These are phyloP conservation scores for Eubasilissa regina DNA, from an alignment of 1,140 invertebrate genomes.

Conservation along the genomic window DNA sequence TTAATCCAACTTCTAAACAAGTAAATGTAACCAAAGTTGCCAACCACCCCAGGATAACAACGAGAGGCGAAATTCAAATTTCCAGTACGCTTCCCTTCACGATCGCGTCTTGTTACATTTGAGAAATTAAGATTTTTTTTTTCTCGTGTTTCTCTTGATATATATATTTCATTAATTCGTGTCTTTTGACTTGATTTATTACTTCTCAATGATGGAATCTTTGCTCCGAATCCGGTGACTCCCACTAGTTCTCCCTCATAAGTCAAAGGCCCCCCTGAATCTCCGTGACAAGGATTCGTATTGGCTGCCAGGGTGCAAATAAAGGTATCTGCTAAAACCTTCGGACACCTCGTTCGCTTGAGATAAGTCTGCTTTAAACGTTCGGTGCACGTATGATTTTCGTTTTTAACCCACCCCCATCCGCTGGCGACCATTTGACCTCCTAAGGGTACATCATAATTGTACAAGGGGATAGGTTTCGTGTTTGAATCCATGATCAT, in stretches of 20 bases:
- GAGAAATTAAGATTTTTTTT: too few species aligned
- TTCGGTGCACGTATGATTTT: not conserved
- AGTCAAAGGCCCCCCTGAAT: slow-evolving; percentile 18
- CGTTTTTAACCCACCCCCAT: not conserved
- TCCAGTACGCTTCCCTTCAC: not conserved
- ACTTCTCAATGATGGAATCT: not conserved
- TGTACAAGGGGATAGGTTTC: slow-evolving; percentile 6
- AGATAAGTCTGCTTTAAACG: slow-evolving; percentile 1
- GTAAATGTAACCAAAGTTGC: slow-evolving; percentile 9
- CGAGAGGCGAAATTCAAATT: not conserved
- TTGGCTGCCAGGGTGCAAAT: slow-evolving; percentile 11
- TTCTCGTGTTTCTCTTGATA: too few species aligned
- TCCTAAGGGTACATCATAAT: not conserved
- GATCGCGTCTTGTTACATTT: not conserved
- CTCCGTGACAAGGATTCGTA: slow-evolving; percentile 27
- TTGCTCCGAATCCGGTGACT: slow-evolving; percentile 24
- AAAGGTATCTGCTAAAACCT: not conserved
- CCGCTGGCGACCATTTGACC: not conserved
- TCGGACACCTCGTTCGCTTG: not conserved
- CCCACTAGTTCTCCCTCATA: slow-evolving; percentile 12
- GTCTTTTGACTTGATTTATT: too few species aligned
- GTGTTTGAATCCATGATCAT: not conserved
- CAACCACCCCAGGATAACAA: slow-evolving; percentile 11
- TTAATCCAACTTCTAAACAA: slow-evolving; percentile 9
- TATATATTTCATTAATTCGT: too few species aligned